Conservation (phyloP, 2,113 vertebrate species). For the Tichodroma muraria region DNA sequence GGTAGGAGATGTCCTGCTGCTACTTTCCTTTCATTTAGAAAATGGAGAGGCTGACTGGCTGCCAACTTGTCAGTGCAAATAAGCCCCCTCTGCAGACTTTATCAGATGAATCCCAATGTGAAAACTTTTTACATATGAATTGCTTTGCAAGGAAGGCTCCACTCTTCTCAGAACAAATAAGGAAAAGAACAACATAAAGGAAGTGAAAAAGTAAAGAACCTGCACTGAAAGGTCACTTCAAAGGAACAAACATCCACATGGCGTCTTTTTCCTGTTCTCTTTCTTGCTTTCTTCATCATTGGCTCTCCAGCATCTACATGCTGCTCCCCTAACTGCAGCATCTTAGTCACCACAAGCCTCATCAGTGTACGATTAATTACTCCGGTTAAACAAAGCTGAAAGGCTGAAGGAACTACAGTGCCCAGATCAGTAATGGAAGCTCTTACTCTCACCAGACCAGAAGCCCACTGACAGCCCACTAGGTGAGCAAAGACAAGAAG, state of each 20-base stretch:
- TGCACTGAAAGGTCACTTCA: not conserved
- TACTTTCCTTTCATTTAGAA: conserved; percentile 52
- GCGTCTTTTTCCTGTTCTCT: not conserved
- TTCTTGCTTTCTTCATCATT: not conserved
- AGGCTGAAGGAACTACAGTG: not conserved
- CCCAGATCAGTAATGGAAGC: not conserved
- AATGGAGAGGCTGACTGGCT: conserved; percentile 51
- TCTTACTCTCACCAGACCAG: not conserved
- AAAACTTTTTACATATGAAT: conserved; percentile 55
- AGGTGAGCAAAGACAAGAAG: not conserved
- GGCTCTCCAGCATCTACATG: not conserved
- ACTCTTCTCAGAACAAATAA: not conserved
- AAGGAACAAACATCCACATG: conserved; percentile 3
- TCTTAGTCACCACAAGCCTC: not conserved
- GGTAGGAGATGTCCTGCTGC: conserved; percentile 42
- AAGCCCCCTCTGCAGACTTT: conserved; percentile 6
- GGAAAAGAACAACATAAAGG: not conserved
- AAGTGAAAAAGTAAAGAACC: conserved; percentile 6
- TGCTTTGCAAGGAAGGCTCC: not conserved
- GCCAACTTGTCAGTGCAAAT: conserved; percentile 50
- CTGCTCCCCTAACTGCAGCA: not conserved
- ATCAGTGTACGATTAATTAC: conserved; percentile 3
- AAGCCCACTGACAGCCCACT: not conserved
- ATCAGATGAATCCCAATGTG: conserved; percentile 24
- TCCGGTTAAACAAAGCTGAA: conserved; percentile 9